Evolutionary conservation across 2,888 invertebrate genomes (phyloP).

Genomic region (Alentia gelatinosa): DNA sequence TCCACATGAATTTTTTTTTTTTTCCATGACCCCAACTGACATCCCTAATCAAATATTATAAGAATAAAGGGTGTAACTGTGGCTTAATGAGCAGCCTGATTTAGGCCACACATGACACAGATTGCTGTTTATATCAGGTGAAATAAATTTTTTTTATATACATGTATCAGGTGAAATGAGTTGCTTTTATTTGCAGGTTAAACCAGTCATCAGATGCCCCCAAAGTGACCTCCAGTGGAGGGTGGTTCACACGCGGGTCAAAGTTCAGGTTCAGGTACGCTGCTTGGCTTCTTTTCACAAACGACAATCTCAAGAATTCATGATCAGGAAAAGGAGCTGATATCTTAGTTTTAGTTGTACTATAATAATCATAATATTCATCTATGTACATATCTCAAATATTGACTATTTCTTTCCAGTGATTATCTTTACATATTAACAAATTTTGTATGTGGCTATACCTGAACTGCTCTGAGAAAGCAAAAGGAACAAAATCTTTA

Average conservation of each 20-base stretch:
- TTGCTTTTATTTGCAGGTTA: constrained; percentile 84
- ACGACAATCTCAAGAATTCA: neutral
- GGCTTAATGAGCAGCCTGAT: too few relatives aligned
- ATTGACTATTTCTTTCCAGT: neutral
- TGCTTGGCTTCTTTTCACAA: neutral
- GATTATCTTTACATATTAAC: neutral
- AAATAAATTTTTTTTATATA: neutral
- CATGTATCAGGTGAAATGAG: neutral
- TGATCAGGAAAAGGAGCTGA: too few relatives aligned
- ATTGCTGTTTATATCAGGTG: too few relatives aligned
- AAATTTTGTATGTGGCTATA: neutral
- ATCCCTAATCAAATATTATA: neutral
- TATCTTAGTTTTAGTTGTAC: neutral
- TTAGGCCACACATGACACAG: too few relatives aligned
- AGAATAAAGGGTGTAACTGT: neutral
- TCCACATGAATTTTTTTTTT: neutral
- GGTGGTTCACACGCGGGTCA: constrained; percentile 95
- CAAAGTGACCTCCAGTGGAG: constrained; percentile 91
- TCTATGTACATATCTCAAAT: neutral
- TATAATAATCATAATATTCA: neutral
- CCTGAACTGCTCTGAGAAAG: too few relatives aligned
- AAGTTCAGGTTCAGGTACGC: constrained; percentile 90
- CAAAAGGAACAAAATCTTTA: too few relatives aligned
- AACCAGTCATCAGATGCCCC: constrained; percentile 93
- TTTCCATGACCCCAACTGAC: neutral